A percentile compares a stretch with the other conserved stretches of the same genome.
Evolutionary conservation across 2,797 vertebrate genomes (phyloP).

Genomic region (Champsocephalus esox): DNA sequence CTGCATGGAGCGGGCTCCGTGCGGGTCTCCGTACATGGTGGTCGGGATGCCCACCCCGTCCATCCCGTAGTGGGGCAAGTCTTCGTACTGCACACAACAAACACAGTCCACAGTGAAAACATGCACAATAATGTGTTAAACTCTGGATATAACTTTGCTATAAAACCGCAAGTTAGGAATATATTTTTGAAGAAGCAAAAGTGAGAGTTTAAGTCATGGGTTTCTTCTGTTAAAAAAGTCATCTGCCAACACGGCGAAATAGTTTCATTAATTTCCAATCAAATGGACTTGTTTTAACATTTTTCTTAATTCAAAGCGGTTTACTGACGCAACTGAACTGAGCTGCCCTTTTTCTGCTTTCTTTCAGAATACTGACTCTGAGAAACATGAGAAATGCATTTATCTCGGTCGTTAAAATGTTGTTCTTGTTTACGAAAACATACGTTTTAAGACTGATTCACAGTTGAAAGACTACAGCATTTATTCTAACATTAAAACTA

Average conservation of each 20-base stretch:
- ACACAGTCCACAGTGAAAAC: constrained; percentile 59
- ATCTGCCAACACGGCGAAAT: background rate
- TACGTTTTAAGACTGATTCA: constrained; percentile 7
- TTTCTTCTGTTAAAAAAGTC: background rate
- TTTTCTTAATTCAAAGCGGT: constrained; percentile 1
- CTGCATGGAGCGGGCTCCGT: constrained; percentile 97
- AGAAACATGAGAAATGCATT: constrained; percentile 21
- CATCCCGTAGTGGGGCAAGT: constrained; percentile 98
- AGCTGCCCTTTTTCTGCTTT: background rate
- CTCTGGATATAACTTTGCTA: constrained; percentile 10
- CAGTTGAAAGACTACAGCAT: background rate
- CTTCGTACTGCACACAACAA: constrained; percentile 95
- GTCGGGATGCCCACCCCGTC: constrained; percentile 98
- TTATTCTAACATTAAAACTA: constrained; percentile 22
- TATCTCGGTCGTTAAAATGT: background rate
- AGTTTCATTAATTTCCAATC: constrained; percentile 14
- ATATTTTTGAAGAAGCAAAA: background rate
- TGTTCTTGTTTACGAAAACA: background rate
- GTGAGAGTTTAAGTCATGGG: background rate
- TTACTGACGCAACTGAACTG: background rate
- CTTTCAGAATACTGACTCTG: background rate
- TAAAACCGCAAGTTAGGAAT: constrained; percentile 2
- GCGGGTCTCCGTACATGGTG: constrained; percentile 99
- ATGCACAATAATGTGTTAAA: constrained; percentile 1
- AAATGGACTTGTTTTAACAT: constrained; percentile 7